Percentiles rank a stretch among this genome's conserved stretches.
Conservation (phyloP, 1,140 invertebrate species). For the Drosophila melanogaster region DNA sequence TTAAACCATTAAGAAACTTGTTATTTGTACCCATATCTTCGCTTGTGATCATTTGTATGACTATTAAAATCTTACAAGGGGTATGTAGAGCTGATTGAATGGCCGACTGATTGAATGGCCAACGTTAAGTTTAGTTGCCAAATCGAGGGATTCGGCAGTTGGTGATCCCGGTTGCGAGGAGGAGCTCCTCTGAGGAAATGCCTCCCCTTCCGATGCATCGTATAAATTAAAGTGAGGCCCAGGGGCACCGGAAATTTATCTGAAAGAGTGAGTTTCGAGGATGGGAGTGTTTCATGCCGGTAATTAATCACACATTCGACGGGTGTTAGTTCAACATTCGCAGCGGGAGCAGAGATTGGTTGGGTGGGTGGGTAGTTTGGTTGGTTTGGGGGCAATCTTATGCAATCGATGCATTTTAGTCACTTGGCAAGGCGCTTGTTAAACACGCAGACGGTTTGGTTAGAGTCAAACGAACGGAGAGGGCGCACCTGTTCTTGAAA, state of each 20-base stretch:
- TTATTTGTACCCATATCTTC: too few relatives aligned
- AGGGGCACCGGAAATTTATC: slow-evolving; percentile 26
- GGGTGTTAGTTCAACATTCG: slow-evolving; percentile 52
- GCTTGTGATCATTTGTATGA: too few relatives aligned
- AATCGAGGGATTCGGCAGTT: slow-evolving; percentile 19
- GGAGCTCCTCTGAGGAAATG: slow-evolving; percentile 19
- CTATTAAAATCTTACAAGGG: too few relatives aligned
- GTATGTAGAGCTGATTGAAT: too few relatives aligned
- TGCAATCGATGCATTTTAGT: slow-evolving; percentile 58
- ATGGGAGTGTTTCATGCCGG: slow-evolving; percentile 43
- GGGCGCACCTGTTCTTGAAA: slow-evolving; percentile 87
- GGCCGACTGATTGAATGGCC: too few relatives aligned
- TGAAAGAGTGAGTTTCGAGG: slow-evolving; percentile 15
- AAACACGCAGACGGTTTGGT: slow-evolving; percentile 62
- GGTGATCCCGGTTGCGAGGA: slow-evolving; percentile 32
- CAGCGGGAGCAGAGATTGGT: slow-evolving; percentile 8
- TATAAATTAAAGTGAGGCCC: slow-evolving; percentile 24
- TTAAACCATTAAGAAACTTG: too few relatives aligned
- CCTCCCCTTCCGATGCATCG: slow-evolving; percentile 20
- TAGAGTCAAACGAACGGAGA: slow-evolving; percentile 52
- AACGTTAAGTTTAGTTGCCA: slow-evolving; percentile 37
- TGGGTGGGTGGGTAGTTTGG: neutral
- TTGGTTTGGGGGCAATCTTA: slow-evolving; percentile 17
- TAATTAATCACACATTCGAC: slow-evolving; percentile 48
- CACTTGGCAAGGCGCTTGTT: slow-evolving; percentile 66